Conservation (phyloP, 2,888 invertebrate species). For the Meta bourneti region DNA sequence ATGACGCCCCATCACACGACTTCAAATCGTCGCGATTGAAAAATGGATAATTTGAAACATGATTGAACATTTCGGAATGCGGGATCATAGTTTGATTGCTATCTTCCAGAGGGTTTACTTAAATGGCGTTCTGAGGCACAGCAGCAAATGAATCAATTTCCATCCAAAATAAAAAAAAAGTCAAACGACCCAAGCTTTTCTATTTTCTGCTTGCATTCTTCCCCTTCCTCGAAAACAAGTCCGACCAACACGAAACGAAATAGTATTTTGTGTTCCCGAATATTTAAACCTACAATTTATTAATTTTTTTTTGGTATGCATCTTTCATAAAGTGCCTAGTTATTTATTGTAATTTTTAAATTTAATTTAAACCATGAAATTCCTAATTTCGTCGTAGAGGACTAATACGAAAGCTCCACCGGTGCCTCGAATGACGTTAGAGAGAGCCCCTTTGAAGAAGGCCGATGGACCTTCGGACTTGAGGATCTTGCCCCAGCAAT, state of each 20-base stretch:
- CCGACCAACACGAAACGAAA: constrained; percentile 34
- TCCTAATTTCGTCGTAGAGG: constrained; percentile 81
- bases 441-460: constrained; percentile 80
- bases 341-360: constrained; percentile 15
- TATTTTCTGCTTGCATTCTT: background rate
- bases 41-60: no score
- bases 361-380: constrained; percentile 77
- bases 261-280: constrained; percentile 42
- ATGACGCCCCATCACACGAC: no score
- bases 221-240: constrained; percentile 13
- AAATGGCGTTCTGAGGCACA: no score
- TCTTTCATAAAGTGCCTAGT: constrained; percentile 58
- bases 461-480: constrained; percentile 80
- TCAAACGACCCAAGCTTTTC: no score
- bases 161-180: no score
- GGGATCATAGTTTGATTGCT: no score
- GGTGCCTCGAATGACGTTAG: constrained; percentile 81
- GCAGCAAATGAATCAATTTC: no score
- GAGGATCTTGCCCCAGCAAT: constrained; percentile 82
- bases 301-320: constrained; percentile 24
- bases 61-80: background rate
- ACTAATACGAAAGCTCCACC: constrained; percentile 82
- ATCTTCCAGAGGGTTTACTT: no score
- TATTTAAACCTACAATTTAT: constrained; percentile 50
- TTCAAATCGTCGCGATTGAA: no score